These are phyloP conservation scores for Polylopha cassiicola DNA, from an alignment of 2,888 invertebrate genomes.

Conservation along the genomic window DNA sequence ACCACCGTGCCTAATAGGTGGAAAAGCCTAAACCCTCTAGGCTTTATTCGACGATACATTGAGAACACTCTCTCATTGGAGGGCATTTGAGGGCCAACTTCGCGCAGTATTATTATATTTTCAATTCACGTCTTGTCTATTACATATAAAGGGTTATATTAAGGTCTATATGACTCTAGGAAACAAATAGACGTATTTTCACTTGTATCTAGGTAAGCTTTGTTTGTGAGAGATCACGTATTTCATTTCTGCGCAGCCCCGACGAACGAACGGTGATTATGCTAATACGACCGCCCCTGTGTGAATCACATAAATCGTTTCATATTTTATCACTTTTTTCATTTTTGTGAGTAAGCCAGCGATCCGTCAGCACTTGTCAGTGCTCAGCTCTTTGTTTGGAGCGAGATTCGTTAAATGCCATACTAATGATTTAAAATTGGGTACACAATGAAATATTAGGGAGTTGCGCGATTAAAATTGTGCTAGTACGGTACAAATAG, in stretches of 20 bases:
- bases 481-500: no score
- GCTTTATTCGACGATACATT: no score
- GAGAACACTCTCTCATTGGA: no score
- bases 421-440: constrained; percentile 1
- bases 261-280: constrained; percentile 58
- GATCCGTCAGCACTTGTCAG: constrained; percentile 53
- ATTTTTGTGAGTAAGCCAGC: constrained; percentile 53
- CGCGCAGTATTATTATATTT: no score
- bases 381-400: constrained; percentile 44
- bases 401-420: constrained; percentile 41
- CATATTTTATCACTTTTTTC: constrained; percentile 66
- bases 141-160: no score
- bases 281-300: constrained; percentile 53
- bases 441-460: no score
- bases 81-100: no score
- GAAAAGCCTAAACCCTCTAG: no score
- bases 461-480: no score
- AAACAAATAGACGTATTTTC: constrained; percentile 22
- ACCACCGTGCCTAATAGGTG: no score
- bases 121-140: no score
- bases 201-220: constrained; percentile 36
- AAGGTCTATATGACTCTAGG: no score
- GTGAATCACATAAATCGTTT: constrained; percentile 67
- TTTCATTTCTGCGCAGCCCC: constrained; percentile 53
- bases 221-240: constrained; percentile 56